Evolutionary conservation across 2,113 vertebrate species (phyloP).

Genomic region (Anthoscopus minutus): DNA sequence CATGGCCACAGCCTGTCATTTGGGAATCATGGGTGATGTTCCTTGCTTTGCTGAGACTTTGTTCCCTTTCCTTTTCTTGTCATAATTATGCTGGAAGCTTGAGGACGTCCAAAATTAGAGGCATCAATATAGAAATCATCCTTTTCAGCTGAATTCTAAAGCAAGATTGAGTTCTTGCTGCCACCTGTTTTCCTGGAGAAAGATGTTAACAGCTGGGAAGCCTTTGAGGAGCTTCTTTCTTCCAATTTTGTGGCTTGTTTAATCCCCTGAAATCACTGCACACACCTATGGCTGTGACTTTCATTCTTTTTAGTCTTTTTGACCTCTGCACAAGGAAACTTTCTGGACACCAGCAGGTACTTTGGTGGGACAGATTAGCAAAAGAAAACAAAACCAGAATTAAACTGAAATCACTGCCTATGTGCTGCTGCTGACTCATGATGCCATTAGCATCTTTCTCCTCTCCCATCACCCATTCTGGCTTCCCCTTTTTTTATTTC

Average conservation of each 20-base stretch:
- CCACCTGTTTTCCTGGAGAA: neutral
- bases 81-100: neutral
- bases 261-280: neutral
- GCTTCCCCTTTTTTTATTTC: neutral
- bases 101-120: conserved; percentile 23
- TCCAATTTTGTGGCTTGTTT: neutral
- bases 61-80: neutral
- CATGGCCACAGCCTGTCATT: neutral
- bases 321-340: neutral
- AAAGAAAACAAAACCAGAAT: neutral
- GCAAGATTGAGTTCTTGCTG: neutral
- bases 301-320: neutral
- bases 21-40: neutral
- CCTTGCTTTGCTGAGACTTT: neutral
- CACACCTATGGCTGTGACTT: neutral
- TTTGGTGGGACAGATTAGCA: neutral
- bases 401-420: neutral
- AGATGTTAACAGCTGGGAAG: neutral
- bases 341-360: neutral
- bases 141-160: neutral
- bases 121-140: neutral
- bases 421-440: neutral
- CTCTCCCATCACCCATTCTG: neutral
- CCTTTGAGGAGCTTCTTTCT: neutral
- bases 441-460: neutral